These are phyloP conservation scores for Trichechus manatus DNA, from an alignment of 2,113 vertebrate species.

Conservation along the genomic window DNA sequence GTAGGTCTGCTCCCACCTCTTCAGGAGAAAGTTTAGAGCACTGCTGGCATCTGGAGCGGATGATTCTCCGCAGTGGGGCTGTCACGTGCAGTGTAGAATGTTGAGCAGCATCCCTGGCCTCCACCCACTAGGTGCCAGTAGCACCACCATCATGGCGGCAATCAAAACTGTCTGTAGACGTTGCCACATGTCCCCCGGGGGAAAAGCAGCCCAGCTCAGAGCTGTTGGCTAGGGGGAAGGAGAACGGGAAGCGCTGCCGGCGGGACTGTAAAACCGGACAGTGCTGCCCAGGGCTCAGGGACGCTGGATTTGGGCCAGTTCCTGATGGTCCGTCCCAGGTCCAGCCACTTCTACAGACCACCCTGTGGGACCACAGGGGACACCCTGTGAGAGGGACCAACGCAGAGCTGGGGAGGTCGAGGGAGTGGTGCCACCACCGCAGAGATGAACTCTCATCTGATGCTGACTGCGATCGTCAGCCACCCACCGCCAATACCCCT, in stretches of 20 bases:
- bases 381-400: rapidly evolving
- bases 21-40: rapidly evolving
- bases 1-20: neutral
- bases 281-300: rapidly evolving
- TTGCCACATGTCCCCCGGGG: neutral
- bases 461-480: neutral
- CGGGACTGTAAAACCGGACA: rapidly evolving
- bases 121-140: rapidly evolving
- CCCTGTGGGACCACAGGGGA: rapidly evolving
- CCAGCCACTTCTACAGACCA: neutral
- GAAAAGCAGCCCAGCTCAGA: neutral
- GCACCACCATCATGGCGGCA: rapidly evolving
- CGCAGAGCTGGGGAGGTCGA: rapidly evolving
- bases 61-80: rapidly evolving
- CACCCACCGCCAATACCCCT: neutral
- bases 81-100: rapidly evolving
- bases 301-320: rapidly evolving
- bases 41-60: rapidly evolving
- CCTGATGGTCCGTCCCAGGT: neutral
- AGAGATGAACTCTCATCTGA: neutral
- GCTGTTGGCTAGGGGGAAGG: neutral
- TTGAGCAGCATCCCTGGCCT: too few relatives aligned
- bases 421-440: neutral
- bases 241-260: rapidly evolving
- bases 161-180: neutral